Evolutionary conservation across 2,888 invertebrate genomes (phyloP), one percentile per base, ranked within the genome.

Genomic region (Orthosia gothica): DNA sequence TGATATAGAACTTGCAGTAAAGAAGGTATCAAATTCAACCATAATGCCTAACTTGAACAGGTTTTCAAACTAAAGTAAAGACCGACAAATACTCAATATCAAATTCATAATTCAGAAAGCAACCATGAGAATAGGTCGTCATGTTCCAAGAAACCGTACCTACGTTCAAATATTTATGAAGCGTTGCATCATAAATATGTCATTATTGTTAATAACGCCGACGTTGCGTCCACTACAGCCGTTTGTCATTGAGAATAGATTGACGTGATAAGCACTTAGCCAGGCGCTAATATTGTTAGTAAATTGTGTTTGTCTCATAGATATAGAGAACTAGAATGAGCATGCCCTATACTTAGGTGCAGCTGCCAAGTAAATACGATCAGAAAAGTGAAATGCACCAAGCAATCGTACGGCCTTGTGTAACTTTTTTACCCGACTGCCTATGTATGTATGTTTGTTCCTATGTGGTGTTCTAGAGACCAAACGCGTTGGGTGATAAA

Each of bases 171-270:
- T 58, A 79, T 26, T 13, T 47, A 26, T n/a, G 12, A 9, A 54
- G 49, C 15, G 1, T 49, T 26, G 52, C 63, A 40, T 20, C 40
- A 16, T 64, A 68, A 52, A 76, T 23, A 54, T 23, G 50, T 52
- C 50, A 45, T 20, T 45, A 59, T 3, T 15, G 18, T 55, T 26
- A 57, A 57, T 62, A 70, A 64, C 57, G 50, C 40, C 23, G 20
- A 52, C 81, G 61, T 63, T 71, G 65, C 76, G 76, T 82, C 71
- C 71, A 75, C 75, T 81, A 69, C 65, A 47, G 63, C 12, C 20
- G 26, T 81, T 52, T 84, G 70, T 62, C 67, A 70, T 4, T n/a
- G 5, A n/a, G 52, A 64, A 74, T 61, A 57, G 61, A 68, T 70
- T 74, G 81, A 54, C 49, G 52, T 58, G 69, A 55, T 74, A 68